These are phyloP conservation scores for Caradrina kadenii DNA, from an alignment of 2,888 invertebrate genomes.

Conservation along the genomic window DNA sequence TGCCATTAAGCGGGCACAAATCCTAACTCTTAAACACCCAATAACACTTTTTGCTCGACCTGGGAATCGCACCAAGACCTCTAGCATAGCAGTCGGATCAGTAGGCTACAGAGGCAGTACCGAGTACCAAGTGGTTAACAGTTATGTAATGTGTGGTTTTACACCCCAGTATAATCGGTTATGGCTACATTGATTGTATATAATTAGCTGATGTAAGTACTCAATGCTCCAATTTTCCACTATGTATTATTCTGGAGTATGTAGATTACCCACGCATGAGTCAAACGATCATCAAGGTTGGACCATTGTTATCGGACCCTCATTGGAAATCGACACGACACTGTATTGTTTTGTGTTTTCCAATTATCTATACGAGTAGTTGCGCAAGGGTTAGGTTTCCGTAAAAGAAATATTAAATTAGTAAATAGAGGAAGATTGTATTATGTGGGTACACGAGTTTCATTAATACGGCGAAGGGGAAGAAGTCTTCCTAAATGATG, in stretches of 20 bases:
- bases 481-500: not conserved
- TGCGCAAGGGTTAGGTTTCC: constrained; percentile 3
- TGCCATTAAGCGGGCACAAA: no score
- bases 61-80: no score
- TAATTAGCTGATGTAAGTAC: not conserved
- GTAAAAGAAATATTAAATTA: constrained; percentile 22
- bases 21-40: no score
- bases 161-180: no score
- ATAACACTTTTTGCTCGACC: no score
- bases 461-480: not conserved
- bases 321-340: constrained; percentile 5
- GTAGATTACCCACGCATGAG: not conserved
- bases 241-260: constrained; percentile 3
- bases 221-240: constrained; percentile 4
- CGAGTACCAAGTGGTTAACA: no score
- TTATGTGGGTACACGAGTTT: not conserved
- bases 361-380: constrained; percentile 40
- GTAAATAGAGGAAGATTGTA: not conserved
- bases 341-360: constrained; percentile 20
- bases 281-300: no score
- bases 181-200: no score
- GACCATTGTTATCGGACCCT: constrained; percentile 12
- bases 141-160: no score
- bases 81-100: no score
- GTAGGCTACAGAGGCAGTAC: no score